A percentile compares a stretch with the other conserved stretches of the same genome.
These are phyloP conservation scores for Neoaliturus tenellus DNA, from an alignment of 2,888 invertebrate species.

Conservation along the genomic window DNA sequence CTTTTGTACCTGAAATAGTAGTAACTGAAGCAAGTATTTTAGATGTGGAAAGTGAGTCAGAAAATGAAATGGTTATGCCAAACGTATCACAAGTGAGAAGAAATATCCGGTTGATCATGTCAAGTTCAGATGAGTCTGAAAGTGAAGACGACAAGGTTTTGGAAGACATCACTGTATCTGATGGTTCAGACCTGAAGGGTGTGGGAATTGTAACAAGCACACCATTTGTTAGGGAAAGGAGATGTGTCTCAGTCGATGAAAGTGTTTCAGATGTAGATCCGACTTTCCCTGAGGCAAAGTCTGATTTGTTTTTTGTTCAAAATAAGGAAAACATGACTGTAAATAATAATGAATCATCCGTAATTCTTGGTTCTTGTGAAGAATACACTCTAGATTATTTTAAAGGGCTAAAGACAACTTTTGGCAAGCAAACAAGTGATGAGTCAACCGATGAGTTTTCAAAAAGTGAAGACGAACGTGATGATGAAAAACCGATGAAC, in stretches of 20 bases:
- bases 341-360: conserved; percentile 74
- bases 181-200: background rate
- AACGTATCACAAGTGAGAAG: background rate
- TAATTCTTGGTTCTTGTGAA: conserved; percentile 77
- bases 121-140: conserved; percentile 42
- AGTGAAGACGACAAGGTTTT: background rate
- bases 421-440: conserved; percentile 61
- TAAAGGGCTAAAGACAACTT: conserved; percentile 74
- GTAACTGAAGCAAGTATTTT: conserved; percentile 63
- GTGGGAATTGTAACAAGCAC: background rate
- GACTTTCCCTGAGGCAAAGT: background rate
- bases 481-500: conserved; percentile 52
- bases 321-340: background rate
- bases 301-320: conserved; percentile 22
- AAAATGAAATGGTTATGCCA: conserved; percentile 30
- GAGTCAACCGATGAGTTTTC: conserved; percentile 52
- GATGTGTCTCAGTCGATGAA: background rate
- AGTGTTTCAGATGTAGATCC: background rate
- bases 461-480: conserved; percentile 49
- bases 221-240: background rate
- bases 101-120: conserved; percentile 34
- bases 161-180: background rate
- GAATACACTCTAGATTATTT: conserved; percentile 75
- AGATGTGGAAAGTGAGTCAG: conserved; percentile 57
- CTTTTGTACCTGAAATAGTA: conserved; percentile 63